Evolutionary conservation across 2,113 vertebrate species (phyloP).

Genomic region (Casuarius casuarius): DNA sequence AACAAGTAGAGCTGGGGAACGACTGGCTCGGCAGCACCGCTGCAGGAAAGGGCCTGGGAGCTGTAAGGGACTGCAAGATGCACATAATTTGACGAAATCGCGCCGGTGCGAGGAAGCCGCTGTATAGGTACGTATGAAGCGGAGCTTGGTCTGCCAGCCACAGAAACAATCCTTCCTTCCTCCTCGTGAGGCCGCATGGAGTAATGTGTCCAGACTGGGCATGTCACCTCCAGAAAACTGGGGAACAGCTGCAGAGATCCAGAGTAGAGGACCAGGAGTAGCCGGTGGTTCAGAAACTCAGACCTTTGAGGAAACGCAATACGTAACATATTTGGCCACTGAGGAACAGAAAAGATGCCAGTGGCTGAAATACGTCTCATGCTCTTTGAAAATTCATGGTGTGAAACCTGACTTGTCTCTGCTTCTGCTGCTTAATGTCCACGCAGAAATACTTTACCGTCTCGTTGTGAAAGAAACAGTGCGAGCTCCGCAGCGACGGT

Average conservation of each 20-base stretch:
- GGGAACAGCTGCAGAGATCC: too few species aligned
- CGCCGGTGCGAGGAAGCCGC: fast-evolving
- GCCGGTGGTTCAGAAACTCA: background rate
- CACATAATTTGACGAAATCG: background rate
- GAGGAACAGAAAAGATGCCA: background rate
- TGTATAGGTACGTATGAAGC: background rate
- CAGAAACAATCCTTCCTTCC: background rate
- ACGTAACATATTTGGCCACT: too few species aligned
- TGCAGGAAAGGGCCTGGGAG: background rate
- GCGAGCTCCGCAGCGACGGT: fast-evolving
- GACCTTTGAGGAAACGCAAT: too few species aligned
- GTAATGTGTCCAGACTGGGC: too few species aligned
- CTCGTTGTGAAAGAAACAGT: background rate
- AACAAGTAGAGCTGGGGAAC: background rate
- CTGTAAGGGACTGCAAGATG: background rate
- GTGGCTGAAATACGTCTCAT: background rate
- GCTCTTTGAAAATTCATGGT: background rate
- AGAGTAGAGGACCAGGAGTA: background rate
- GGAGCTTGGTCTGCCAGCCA: background rate
- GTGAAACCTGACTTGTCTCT: background rate
- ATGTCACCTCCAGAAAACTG: too few species aligned
- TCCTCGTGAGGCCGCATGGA: background rate
- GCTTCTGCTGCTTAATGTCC: background rate
- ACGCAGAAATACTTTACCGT: background rate
- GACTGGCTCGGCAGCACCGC: background rate